Conservation (phyloP, 2,888 invertebrate genomes). For the Phasia obesa region DNA sequence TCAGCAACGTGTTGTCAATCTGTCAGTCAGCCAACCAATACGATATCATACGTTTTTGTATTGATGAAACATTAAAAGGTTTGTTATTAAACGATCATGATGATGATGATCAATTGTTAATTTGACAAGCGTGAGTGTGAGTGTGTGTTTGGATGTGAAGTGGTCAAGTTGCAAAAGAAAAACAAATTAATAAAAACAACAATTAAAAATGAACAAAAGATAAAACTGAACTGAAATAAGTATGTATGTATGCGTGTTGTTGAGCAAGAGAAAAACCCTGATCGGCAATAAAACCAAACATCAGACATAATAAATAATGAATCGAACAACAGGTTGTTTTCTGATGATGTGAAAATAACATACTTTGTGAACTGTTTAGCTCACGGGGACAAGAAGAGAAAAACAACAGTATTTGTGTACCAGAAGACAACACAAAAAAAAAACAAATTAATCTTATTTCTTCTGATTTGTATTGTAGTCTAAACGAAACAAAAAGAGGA, state of each 20-base stretch:
- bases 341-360: slow-evolving; percentile 73
- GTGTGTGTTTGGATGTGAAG: slow-evolving; percentile 20
- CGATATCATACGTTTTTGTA: slow-evolving; percentile 4
- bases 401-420: slow-evolving; percentile 20
- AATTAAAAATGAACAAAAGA: slow-evolving; percentile 65
- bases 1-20: not conserved
- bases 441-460: slow-evolving; percentile 74
- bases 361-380: slow-evolving; percentile 42
- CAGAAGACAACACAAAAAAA: slow-evolving; percentile 67
- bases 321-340: slow-evolving; percentile 74
- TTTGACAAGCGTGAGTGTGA: slow-evolving; percentile 65
- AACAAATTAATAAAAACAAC: slow-evolving; percentile 60
- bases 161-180: slow-evolving; percentile 42
- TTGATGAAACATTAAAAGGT: slow-evolving; percentile 37
- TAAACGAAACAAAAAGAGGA: slow-evolving; percentile 38
- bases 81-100: slow-evolving; percentile 57
- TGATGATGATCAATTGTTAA: slow-evolving; percentile 72
- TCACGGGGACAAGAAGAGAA: slow-evolving; percentile 46
- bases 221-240: slow-evolving; percentile 28
- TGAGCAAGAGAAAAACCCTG: slow-evolving; percentile 22
- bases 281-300: slow-evolving; percentile 41
- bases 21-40: not conserved
- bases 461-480: slow-evolving; percentile 58
- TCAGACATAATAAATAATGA: slow-evolving; percentile 69
- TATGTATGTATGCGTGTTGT: not conserved